Evolutionary conservation across 2,888 invertebrate genomes (phyloP), one percentile per base, ranked within the genome.

Genomic region (Dynastes grantii): DNA sequence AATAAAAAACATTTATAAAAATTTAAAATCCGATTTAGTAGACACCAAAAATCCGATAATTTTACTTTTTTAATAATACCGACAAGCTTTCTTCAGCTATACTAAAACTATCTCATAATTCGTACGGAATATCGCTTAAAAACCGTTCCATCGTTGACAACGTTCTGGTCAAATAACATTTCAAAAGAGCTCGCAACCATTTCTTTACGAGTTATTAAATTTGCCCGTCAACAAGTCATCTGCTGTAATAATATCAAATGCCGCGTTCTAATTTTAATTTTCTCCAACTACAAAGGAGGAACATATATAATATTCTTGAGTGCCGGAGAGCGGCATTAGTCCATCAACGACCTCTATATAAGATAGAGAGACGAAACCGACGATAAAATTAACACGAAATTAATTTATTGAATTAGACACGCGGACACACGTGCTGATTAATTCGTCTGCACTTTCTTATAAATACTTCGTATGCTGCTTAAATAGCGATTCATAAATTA

Each of bases 261-360:
- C 73, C 58, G 61, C 61, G 63, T 75, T 75, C 73, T 75, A 75
- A 75, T 75, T 75, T 75, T 75, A 75, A 75, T 75, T 75, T 45
- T 40, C 40, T 32, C 61, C 73, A 32, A 49, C 73, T 75, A 75
- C 73, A 75, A 75, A 61, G 73, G 73, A 45, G 49, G 27, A 75
- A 51, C 40, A 45, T 49, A 51, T 51, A 51, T 68, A 51, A 68
- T 68, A 68, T 53, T 53, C 68, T 16, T 27, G 51, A 68, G 49
- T 27, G 51, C 51, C 13, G 13, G 27, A 27, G 51, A 29, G 11
- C 11, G 45, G 73, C 61, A 27, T 75, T 75, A 61, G 45, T 75
- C 73, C 45, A 22, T 75, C 73, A 75, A 9, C 73, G 73, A 40
- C n/a, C 61, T 40, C 49, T 75, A 61, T 61, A 61, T 75, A 40